Base-by-base conservation (phyloP, 2,797 vertebrate species). In the Myripristis murdjan region DNA sequence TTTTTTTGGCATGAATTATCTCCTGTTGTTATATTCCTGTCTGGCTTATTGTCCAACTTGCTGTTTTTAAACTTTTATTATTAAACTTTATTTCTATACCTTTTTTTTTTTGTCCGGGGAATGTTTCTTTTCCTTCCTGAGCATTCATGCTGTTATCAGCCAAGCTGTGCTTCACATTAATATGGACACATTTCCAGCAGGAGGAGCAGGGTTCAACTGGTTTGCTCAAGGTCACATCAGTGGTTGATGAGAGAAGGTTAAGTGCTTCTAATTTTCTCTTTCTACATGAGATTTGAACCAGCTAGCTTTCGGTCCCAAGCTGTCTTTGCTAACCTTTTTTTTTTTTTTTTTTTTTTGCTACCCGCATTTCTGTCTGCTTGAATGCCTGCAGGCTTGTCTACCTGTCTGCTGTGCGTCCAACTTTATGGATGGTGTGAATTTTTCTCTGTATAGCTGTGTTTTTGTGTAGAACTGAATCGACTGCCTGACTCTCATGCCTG, bases 331-430 rank as follows among this genome's bases (percentile, higher is more conserved):
- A 59, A 23, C 59, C 20, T 15, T 48, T 63, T n/a, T n/a, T n/a
- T n/a, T n/a, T n/a, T n/a, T n/a, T n/a, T n/a, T n/a, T n/a, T n/a
- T n/a, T n/a, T n/a, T 43, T 54, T 31, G 51, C 47, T 61, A 9
- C 47, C 16, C 46, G 20, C n/a, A 56, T 62, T 23, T 33, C 23
- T 24, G 31, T 48, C 52, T 73, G 66, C 75, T 78, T 73, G 53
- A 57, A 73, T 61, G 64, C 37, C 55, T 28, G 43, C 59, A 77
- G 48, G 48, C 47, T 46, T 35, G 51, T 57, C 43, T 48, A 59
- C 74, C 58, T 75, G 74, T 73, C 74, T 52, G 57, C 56, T 31
- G 64, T 70, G 61, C 60, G 58, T 79, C 64, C 63, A 67, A 57
- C 65, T 77, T 60, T 53, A 52, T 66, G 57, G 59, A 56, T 26